phyloP scores from a whole-genome alignment of 1,140 invertebrate species.

The Paralvinella palmiformis region DNA sequence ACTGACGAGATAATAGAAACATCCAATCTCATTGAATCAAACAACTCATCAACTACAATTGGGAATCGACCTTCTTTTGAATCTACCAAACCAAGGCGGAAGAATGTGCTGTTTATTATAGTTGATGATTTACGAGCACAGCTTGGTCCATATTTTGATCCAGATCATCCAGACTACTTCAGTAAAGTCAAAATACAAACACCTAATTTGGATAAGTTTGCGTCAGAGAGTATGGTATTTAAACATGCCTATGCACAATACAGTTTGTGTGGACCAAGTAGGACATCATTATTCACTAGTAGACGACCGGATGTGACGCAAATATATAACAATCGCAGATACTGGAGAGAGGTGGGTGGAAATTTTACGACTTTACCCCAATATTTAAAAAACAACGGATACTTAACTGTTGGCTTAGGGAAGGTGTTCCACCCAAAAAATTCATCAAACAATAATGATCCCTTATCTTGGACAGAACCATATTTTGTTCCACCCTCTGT shows the following conservation, averaged over 20 bases:
- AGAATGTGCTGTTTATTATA: conserved; percentile 69
- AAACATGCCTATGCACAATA: conserved; percentile 62
- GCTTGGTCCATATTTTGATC: conserved; percentile 62
- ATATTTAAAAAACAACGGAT: conserved; percentile 17
- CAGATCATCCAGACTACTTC: conserved; percentile 50
- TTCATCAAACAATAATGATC: conserved; percentile 8
- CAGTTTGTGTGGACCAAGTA: conserved; percentile 70
- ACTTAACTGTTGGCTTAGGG: conserved; percentile 12
- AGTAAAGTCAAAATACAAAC: conserved; percentile 57
- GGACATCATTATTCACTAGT: conserved; percentile 1
- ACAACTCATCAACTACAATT: too few relatives aligned
- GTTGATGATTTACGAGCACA: conserved; percentile 74
- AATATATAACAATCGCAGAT: conserved; percentile 3
- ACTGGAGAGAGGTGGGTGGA: conserved; percentile 13
- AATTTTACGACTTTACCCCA: conserved; percentile 13
- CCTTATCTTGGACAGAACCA: conserved; percentile 17
- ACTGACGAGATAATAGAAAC: too few relatives aligned
- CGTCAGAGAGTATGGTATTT: conserved; percentile 59
- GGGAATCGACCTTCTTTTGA: too few relatives aligned
- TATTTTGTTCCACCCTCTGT: neutral
- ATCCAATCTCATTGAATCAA: too few relatives aligned
- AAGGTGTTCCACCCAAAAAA: conserved; percentile 16
- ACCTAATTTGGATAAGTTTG: conserved; percentile 69
- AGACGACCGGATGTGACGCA: conserved; percentile 27
- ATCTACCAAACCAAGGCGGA: too few relatives aligned